Base-by-base conservation (phyloP, 92 coral and sea anemone genomes). In the Meandrina meandrites region DNA sequence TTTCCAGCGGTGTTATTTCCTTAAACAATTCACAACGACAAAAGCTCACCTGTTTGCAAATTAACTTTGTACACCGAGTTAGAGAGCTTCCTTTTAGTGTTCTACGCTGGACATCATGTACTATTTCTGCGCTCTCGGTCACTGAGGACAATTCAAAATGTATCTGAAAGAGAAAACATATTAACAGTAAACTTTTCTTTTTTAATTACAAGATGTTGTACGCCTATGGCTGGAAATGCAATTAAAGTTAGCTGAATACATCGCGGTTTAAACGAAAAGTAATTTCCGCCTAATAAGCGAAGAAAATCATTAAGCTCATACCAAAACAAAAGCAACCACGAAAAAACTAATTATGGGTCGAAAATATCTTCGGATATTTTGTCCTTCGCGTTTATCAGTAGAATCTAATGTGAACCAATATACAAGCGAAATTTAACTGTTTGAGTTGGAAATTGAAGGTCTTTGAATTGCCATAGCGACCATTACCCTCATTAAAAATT, bases 221-320 rank as follows among this genome's bases (percentile, higher is more conserved):
- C 51, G 78, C n/a, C n/a, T 45, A 32, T 19, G 50, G 21, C 70
- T 9, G 66, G 34, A 83, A 50, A 73, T 67, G 74, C 79, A 71
- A 83, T 83, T 83, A 83, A 83, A 32, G 68, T 51, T 73, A 18
- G 24, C 69, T 51, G 50, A 70, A 83, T 32, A 71, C 22, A 22
- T 51, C 21, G 32, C 60, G 56, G 69, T 68, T 71, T 50, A 48
- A 24, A 45, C 24, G 50, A 31, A 81, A 40, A 48, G 42, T 70
- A 50, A 82, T 82, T 82, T 83, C 79, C 86, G 51, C n/a, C 32
- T 17, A 70, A 35, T 50, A 72, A 51, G 78, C 66, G 27, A 48
- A 81, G 31, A 66, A n/a, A 9, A 14, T 47, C 60, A n/a, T 81
- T 42, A 81, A 12, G 34, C 47, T 47, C 75, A 21, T 21, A 18